Evolutionary conservation across 2,888 invertebrate genomes (phyloP).

Genomic region (Trisateles emortualis): DNA sequence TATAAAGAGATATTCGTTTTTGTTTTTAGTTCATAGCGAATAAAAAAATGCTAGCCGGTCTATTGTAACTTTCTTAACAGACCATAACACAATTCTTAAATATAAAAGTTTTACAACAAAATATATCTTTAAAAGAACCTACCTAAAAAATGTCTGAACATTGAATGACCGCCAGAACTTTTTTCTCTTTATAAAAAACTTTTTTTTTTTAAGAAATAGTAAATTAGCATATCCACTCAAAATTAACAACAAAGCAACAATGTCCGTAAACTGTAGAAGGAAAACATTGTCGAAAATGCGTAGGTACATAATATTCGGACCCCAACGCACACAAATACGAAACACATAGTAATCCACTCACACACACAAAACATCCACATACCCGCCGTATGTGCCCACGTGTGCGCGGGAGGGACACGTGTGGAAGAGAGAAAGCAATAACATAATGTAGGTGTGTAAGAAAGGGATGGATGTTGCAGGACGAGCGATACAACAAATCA

Average conservation of each 20-base stretch:
- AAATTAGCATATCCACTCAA: constrained; percentile 9
- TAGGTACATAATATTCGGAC: constrained; percentile 80
- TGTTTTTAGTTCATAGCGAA: too few species aligned
- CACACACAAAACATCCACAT: constrained; percentile 62
- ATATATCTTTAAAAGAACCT: neutral
- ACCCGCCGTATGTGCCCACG: constrained; percentile 73
- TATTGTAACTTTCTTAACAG: too few species aligned
- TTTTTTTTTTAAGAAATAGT: neutral
- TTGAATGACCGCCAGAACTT: too few species aligned
- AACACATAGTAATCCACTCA: constrained; percentile 66
- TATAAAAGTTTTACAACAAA: neutral
- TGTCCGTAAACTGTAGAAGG: constrained; percentile 54
- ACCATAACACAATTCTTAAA: too few species aligned
- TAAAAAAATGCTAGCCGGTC: too few species aligned
- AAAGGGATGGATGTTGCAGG: constrained; percentile 82
- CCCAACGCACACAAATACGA: constrained; percentile 72
- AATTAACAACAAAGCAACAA: constrained; percentile 26
- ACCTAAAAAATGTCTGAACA: too few species aligned
- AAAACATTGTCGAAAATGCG: constrained; percentile 76
- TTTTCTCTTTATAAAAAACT: neutral
- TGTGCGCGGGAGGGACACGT: constrained; percentile 75
- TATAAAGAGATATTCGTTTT: too few species aligned
- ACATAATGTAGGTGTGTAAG: constrained; percentile 56
- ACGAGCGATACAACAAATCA: constrained; percentile 88
- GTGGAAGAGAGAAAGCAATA: constrained; percentile 62